Evolutionary conservation across 1,140 invertebrate species (phyloP).

Genomic region (Lasioglossum albipes): DNA sequence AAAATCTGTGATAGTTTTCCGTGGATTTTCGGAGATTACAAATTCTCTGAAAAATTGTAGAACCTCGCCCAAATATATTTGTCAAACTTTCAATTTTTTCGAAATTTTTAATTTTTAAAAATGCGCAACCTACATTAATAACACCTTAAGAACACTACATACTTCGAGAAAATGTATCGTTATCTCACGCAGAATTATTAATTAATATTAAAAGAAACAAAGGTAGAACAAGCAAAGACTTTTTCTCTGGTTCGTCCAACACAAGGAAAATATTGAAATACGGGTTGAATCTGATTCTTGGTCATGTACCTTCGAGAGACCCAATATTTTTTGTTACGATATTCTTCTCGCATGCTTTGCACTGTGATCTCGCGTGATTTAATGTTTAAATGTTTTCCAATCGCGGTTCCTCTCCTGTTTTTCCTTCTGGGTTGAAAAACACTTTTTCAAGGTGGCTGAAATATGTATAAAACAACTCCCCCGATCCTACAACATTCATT

Average conservation of each 20-base stretch:
- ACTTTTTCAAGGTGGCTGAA: not conserved
- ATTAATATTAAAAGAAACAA: not conserved
- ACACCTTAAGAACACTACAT: too few relatives aligned
- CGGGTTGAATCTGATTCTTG: not conserved
- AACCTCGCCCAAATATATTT: too few relatives aligned
- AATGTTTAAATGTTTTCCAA: not conserved
- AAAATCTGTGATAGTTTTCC: too few relatives aligned
- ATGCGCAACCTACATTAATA: too few relatives aligned
- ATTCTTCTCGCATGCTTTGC: not conserved
- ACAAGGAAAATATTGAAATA: not conserved
- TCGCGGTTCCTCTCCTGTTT: not conserved
- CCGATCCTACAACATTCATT: too few relatives aligned
- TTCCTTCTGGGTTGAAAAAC: not conserved
- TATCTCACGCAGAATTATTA: not conserved
- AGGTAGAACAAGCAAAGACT: not conserved
- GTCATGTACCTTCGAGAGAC: not conserved
- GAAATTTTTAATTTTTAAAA: too few relatives aligned
- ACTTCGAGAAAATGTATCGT: too few relatives aligned
- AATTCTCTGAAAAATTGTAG: too few relatives aligned
- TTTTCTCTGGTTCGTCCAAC: not conserved
- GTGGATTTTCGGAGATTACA: too few relatives aligned
- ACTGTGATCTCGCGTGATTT: not conserved
- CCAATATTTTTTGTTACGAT: not conserved
- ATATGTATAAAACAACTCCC: too few relatives aligned
- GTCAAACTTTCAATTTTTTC: too few relatives aligned